These are phyloP conservation scores for Megaustenia siamemsis DNA, from an alignment of 2,888 invertebrate species.

Conservation along the genomic window DNA sequence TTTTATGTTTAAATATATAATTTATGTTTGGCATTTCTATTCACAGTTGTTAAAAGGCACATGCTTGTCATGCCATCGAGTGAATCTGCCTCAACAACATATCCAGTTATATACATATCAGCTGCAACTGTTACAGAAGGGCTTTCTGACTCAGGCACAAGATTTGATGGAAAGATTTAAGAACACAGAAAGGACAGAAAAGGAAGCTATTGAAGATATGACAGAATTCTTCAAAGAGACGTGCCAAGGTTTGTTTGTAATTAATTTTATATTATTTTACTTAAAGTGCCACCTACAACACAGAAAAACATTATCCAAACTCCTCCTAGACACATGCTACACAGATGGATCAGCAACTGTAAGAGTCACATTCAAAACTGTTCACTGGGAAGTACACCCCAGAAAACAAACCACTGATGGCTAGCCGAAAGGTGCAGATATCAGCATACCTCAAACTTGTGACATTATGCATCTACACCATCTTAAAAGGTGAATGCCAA, in stretches of 20 bases:
- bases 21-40: slow-evolving; percentile 22
- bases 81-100: slow-evolving; percentile 65
- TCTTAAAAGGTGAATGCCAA: too few species aligned
- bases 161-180: slow-evolving; percentile 42
- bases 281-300: too few species aligned
- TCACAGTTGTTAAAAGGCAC: slow-evolving; percentile 80
- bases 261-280: not conserved
- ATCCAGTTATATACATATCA: slow-evolving; percentile 82
- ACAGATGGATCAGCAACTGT: too few species aligned
- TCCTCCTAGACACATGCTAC: too few species aligned
- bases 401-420: too few species aligned
- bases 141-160: slow-evolving; percentile 61
- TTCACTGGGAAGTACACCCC: too few species aligned
- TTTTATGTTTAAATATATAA: too few species aligned
- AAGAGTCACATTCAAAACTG: too few species aligned
- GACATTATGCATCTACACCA: too few species aligned
- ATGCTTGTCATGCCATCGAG: slow-evolving; percentile 81
- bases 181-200: slow-evolving; percentile 34
- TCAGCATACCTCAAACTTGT: too few species aligned
- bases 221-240: slow-evolving; percentile 56
- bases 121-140: slow-evolving; percentile 85
- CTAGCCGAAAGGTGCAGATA: too few species aligned
- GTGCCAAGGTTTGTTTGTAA: slow-evolving; percentile 29
- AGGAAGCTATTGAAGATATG: slow-evolving; percentile 62
- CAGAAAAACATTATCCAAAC: too few species aligned